Evolutionary conservation across 2,797 vertebrate genomes (phyloP), one percentile per base, ranked within the genome.

Genomic region (Chelmon rostratus): DNA sequence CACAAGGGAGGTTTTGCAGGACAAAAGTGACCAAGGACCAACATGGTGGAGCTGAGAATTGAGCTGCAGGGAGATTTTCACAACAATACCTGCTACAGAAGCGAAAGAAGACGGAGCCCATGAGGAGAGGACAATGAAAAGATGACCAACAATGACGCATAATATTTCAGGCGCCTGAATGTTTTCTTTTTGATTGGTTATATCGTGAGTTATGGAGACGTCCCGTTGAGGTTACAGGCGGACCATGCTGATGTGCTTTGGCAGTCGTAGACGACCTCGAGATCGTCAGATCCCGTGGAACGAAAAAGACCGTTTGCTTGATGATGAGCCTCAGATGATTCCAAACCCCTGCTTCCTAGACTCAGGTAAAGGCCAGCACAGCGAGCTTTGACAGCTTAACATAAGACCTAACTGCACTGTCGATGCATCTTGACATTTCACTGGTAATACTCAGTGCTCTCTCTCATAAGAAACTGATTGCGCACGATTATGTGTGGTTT

Each of bases 241-340:
- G 35, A 86, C 35, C 66, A 93, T 89, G 85, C 91, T 94, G 92
- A 84, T 83, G 77, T 96, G 95, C 86, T 96, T 96, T 0, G 94
- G 95, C 64, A 80, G 84, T 68, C 87, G 85, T 4, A 92, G 92
- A 42, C 71, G 73, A 78, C 83, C 68, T 65, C 92, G 67, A 84
- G 68, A 86, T 59, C 50, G 61, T 21, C 83, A 58, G 12, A 63
- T 79, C 25, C 89, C 73, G 1, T 93, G 89, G 89, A 85, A 77
- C 0, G 93, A 95, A 50, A 77, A 89, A 35, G 78, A 91, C n/a
- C 6, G 53, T 79, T 84, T 96, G 87, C 90, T 95, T 31, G 69
- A 73, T 0, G 72, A 89, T 19, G 91, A 94, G 46, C 80, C 78
- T 13, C 86, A 84, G 6, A 76, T 85, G 46, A 73, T 93, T 58